phyloP scores from a whole-genome alignment of 2,888 invertebrate genomes.

The Spicauda simplicius region DNA sequence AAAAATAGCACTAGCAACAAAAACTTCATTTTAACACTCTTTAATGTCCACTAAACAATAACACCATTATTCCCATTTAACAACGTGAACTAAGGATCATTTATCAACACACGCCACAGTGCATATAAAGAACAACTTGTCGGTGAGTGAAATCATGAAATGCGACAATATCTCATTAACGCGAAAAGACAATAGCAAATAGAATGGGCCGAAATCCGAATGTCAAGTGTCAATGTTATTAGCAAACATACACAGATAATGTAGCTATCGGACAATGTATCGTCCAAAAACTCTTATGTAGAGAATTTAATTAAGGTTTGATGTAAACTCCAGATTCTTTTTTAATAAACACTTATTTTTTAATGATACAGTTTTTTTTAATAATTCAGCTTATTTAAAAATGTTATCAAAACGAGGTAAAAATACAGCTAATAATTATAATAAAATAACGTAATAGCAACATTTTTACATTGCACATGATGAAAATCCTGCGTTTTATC shows the following conservation, averaged over 20 bases:
- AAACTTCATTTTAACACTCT: slow-evolving; percentile 57
- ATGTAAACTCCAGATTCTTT: no score
- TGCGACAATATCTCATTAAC: slow-evolving; percentile 6
- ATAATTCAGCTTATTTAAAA: no score
- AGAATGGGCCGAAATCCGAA: neutral
- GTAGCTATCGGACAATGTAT: neutral
- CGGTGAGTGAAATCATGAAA: slow-evolving; percentile 1
- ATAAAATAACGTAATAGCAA: no score
- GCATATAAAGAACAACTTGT: neutral
- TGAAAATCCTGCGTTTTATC: no score
- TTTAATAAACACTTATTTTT: no score
- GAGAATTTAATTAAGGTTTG: no score
- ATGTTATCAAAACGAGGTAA: no score
- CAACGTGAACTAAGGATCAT: neutral
- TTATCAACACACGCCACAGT: neutral
- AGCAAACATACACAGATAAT: neutral
- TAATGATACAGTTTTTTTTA: no score
- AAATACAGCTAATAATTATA: no score
- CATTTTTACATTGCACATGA: no score
- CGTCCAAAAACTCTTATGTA: neutral
- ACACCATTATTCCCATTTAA: slow-evolving; percentile 29
- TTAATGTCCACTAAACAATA: slow-evolving; percentile 8
- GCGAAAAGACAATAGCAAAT: slow-evolving; percentile 3
- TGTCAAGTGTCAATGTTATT: neutral
- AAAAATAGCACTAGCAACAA: slow-evolving; percentile 62